Conservation (phyloP, 2,113 vertebrate genomes). For the Aphyosemion australe region DNA sequence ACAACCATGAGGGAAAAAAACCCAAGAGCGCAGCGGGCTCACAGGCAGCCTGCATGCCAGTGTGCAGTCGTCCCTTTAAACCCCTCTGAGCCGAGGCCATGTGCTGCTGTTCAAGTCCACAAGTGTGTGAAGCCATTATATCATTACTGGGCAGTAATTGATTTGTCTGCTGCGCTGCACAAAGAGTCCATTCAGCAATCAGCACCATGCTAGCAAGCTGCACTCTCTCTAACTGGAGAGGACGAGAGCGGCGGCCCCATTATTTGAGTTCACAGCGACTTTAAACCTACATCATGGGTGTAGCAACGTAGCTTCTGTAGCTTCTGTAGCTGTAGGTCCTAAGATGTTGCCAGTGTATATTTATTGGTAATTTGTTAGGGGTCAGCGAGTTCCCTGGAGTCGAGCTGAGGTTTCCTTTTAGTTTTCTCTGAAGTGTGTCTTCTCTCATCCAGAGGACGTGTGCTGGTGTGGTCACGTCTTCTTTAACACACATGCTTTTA, state of each 20-base stretch:
- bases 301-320: conserved; percentile 15
- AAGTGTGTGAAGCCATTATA: conserved; percentile 74
- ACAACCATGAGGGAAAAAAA: not conserved
- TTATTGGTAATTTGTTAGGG: conserved; percentile 30
- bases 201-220: conserved; percentile 51
- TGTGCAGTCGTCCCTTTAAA: conserved; percentile 48
- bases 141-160: conserved; percentile 75
- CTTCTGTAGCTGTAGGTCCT: conserved; percentile 6
- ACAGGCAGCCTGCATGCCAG: conserved; percentile 29
- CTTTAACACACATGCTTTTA: too few relatives aligned
- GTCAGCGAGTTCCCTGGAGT: conserved; percentile 20
- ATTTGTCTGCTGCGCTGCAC: conserved; percentile 69
- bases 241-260: conserved; percentile 53
- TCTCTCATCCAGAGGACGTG: not conserved
- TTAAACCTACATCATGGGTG: conserved; percentile 55
- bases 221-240: conserved; percentile 31
- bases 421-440: not conserved
- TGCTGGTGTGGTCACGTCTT: not conserved
- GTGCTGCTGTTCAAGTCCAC: conserved; percentile 62
- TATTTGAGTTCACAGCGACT: conserved; percentile 55
- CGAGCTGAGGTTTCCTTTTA: conserved; percentile 16
- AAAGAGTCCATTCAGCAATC: conserved; percentile 76
- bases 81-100: conserved; percentile 30
- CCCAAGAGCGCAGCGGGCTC: not conserved
- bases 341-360: conserved; percentile 14